These are phyloP conservation scores for Alcedo quadribrachys DNA, from an alignment of 2,797 vertebrate species.

Conservation along the genomic window DNA sequence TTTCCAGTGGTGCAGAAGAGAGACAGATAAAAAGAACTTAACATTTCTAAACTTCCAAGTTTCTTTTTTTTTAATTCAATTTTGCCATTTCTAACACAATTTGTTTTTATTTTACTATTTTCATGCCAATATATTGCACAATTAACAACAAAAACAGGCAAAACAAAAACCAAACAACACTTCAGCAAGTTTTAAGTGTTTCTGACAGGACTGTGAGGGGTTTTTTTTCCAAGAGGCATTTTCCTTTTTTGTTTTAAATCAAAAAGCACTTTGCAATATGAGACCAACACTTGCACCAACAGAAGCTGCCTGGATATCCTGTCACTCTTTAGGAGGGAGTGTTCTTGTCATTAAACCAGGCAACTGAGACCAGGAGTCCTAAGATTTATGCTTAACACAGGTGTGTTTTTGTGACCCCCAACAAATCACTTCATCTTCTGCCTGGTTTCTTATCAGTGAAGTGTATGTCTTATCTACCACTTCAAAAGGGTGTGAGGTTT, in stretches of 20 bases:
- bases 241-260: not conserved
- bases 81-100: not conserved
- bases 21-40: not conserved
- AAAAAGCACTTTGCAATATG: slow-evolving; percentile 5
- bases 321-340: not conserved
- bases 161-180: not conserved
- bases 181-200: slow-evolving; percentile 4
- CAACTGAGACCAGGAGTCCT: not conserved
- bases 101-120: slow-evolving; percentile 16
- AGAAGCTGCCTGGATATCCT: not conserved
- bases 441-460: slow-evolving; percentile 34
- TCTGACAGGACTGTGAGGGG: not conserved
- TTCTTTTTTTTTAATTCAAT: not conserved
- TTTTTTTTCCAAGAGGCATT: not conserved
- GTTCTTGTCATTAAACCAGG: not conserved
- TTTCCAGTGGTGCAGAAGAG: not conserved
- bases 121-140: slow-evolving; percentile 22
- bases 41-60: not conserved
- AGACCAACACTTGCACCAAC: not conserved
- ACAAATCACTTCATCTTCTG: slow-evolving; percentile 24
- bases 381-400: not conserved
- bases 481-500: slow-evolving; percentile 22
- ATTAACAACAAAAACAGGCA: not conserved
- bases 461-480: slow-evolving; percentile 13
- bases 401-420: not conserved